These are phyloP conservation scores for Plumapathes pennacea DNA, from an alignment of 92 coral and sea anemone genomes.

Conservation along the genomic window DNA sequence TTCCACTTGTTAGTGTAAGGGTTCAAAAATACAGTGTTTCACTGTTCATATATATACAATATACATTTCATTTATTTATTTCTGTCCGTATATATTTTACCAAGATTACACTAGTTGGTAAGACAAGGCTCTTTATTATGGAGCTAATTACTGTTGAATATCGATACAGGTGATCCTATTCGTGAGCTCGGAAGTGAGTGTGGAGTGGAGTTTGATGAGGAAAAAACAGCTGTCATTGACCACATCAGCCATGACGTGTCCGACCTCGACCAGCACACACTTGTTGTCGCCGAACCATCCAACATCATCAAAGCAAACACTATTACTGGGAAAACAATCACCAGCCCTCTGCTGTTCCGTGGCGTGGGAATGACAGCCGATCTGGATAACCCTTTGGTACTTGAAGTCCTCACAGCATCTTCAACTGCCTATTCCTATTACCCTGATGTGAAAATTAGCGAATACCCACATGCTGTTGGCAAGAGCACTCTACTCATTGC, in stretches of 20 bases:
- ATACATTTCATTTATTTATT: too few species aligned
- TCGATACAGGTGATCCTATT: slow-evolving; percentile 82
- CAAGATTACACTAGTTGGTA: neutral
- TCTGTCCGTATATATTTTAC: neutral
- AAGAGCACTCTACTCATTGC: slow-evolving; percentile 90
- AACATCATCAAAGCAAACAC: slow-evolving; percentile 76
- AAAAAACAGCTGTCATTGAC: slow-evolving; percentile 95
- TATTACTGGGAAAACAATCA: slow-evolving; percentile 65
- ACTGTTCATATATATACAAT: too few species aligned
- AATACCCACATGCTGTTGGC: slow-evolving; percentile 99
- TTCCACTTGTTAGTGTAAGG: too few species aligned
- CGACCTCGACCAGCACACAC: slow-evolving; percentile 94
- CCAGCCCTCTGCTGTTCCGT: slow-evolving; percentile 77
- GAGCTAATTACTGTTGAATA: neutral
- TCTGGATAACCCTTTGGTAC: slow-evolving; percentile 85
- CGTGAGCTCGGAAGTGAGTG: slow-evolving; percentile 98
- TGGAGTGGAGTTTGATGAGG: slow-evolving; percentile 99
- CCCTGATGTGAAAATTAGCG: slow-evolving; percentile 83
- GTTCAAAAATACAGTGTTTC: too few species aligned
- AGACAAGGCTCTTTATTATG: neutral
- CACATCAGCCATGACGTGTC: slow-evolving; percentile 94
- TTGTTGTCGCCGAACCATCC: slow-evolving; percentile 87
- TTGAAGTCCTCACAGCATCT: slow-evolving; percentile 93
- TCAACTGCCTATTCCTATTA: slow-evolving; percentile 94
- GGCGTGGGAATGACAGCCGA: slow-evolving; percentile 99